Conservation (phyloP, 2,113 vertebrate species). For the Megaptera novaeangliae region DNA sequence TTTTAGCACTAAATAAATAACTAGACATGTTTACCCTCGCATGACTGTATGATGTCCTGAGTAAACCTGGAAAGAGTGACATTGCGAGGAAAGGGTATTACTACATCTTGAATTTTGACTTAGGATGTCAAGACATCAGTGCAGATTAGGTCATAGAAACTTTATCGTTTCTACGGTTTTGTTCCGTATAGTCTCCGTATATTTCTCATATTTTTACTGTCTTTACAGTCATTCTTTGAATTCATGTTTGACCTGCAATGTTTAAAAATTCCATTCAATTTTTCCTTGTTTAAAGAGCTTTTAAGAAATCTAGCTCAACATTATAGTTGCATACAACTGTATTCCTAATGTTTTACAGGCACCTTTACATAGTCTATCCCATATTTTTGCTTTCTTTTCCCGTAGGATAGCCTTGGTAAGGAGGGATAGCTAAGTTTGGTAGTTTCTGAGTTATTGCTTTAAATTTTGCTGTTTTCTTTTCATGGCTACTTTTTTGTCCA, state of each 20-base stretch:
- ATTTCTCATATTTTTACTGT: neutral
- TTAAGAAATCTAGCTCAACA: neutral
- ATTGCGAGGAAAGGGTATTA: neutral
- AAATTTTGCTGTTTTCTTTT: neutral
- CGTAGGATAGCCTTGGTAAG: neutral
- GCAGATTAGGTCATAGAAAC: neutral
- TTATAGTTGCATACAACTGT: neutral
- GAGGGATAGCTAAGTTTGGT: neutral
- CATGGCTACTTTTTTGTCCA: neutral
- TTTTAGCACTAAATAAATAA: constrained; percentile 76
- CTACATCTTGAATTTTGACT: too few relatives aligned
- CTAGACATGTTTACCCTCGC: constrained; percentile 52
- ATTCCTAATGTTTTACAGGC: neutral
- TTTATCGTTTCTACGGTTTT: neutral
- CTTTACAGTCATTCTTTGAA: neutral
- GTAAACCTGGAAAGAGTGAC: neutral
- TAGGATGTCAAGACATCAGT: neutral
- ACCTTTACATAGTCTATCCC: neutral
- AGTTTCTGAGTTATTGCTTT: neutral
- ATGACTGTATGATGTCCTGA: neutral
- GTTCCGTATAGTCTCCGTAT: neutral
- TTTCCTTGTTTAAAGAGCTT: neutral
- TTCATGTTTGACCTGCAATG: neutral
- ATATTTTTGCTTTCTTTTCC: neutral
- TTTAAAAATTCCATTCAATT: neutral